A percentile compares a stretch with the other conserved stretches of the same genome.
These are phyloP conservation scores for Pipistrellus nathusii DNA, from an alignment of 2,797 vertebrate species.

Conservation along the genomic window DNA sequence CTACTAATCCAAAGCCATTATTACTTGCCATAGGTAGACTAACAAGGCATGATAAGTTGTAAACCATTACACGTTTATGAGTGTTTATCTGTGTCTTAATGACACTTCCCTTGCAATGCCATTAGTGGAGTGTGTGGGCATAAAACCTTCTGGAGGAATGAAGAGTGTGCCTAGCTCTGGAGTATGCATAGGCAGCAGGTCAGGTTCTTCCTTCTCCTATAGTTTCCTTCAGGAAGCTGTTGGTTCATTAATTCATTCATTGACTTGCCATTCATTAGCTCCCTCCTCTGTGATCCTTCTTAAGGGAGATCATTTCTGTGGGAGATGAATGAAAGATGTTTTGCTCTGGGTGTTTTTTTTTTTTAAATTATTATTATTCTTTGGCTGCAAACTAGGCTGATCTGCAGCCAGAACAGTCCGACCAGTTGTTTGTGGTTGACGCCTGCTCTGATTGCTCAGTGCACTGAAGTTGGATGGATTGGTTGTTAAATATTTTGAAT, in stretches of 20 bases:
- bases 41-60: neutral
- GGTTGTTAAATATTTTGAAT: slow-evolving; percentile 25
- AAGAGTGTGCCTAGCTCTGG: neutral
- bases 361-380: neutral
- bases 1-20: neutral
- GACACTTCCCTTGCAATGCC: neutral
- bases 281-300: neutral
- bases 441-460: neutral
- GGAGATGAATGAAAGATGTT: neutral
- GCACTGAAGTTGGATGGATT: neutral
- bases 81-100: neutral
- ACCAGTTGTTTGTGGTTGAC: neutral
- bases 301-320: neutral
- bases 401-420: neutral
- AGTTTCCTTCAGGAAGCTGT: neutral
- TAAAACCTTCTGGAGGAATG: neutral
- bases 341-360: neutral
- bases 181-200: neutral
- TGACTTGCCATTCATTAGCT: neutral
- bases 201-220: neutral
- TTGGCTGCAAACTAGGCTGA: neutral
- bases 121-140: neutral
- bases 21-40: neutral
- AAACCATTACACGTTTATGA: neutral
- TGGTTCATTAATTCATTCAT: neutral